phyloP scores from a whole-genome alignment of 1,140 invertebrate genomes.

The Zaprionus ornatus region DNA sequence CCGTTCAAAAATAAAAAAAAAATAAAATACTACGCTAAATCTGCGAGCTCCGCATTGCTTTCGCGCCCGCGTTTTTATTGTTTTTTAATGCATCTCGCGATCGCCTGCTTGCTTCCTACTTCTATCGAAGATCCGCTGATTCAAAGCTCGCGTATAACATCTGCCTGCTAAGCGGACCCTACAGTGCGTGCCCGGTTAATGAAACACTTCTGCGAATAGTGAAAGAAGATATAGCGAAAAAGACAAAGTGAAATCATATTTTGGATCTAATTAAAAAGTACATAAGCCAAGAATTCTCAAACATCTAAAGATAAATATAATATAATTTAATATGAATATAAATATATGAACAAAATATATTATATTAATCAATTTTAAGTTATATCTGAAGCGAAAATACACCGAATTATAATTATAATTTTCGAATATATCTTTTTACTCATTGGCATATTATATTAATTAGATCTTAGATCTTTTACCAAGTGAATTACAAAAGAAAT shows the following conservation, averaged over 20 bases:
- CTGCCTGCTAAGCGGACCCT: background rate
- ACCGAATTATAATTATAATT: no score
- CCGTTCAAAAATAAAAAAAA: background rate
- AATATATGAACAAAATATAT: no score
- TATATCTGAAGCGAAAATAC: no score
- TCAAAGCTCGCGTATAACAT: background rate
- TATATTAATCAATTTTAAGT: no score
- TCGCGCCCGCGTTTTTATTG: constrained; percentile 62
- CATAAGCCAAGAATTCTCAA: no score
- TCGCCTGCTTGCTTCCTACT: constrained; percentile 27
- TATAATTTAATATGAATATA: no score
- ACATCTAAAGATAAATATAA: no score
- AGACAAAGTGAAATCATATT: background rate
- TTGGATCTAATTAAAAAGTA: background rate
- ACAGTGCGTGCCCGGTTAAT: background rate
- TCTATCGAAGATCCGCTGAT: background rate
- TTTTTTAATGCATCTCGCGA: constrained; percentile 14
- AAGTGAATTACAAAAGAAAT: no score
- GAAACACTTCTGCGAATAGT: background rate
- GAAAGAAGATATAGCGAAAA: background rate
- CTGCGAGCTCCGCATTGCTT: constrained; percentile 32
- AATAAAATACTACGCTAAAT: background rate
- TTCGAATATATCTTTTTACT: no score
- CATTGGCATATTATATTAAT: no score
- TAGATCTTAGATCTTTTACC: no score